Base-by-base conservation (phyloP, 1,140 invertebrate species). In the Drosophila sturtevanti region DNA sequence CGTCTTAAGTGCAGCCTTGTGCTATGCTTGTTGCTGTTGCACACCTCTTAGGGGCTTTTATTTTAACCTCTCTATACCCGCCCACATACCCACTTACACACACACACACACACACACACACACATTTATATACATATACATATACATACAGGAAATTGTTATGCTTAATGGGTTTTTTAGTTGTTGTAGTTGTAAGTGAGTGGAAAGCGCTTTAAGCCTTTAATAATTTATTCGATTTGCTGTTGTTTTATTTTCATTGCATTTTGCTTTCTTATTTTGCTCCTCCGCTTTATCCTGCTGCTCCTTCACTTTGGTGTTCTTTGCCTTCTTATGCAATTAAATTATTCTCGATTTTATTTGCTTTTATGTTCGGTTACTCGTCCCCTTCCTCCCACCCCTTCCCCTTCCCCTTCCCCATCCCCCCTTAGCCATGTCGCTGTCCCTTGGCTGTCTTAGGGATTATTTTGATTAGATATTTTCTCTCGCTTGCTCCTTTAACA, bases 1-100 rank as follows among this genome's bases (percentile, higher is more conserved):
- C 80, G 72, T 82, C 70, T 82, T 78, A 82, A 78, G 79, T 81
- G 74, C 74, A 74, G 74, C 79, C 52, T 78, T 67, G 44, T 35
- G 73, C 69, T 72, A 34, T 35, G 73, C 69, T 76, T 72, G 73
- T 77, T 63, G 79, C 79, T 68, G 68, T 69, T 69, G 27, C 41
- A 76, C 72, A 76, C 72, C 72, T 63, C 69, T 76, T 64, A 69
- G 37, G 35, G 59, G 24, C 52, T 51, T 51, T 69, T 35, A 51
- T 38, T 68, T 63, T 35, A 3, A 48, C 55, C 37, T 67, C 59
- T 60, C 34, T 70, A 81, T 66, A 31, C 27, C 48, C 66, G 70
- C 44, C 34, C 16, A 38, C 41, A 27, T 68, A 48, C 38, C 44
- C 44, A 63, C 65, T 68, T 68, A 48, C 54, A 59, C 55, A 16